Conservation (phyloP, 2,888 invertebrate genomes). For the Microctonus hyperodae region DNA sequence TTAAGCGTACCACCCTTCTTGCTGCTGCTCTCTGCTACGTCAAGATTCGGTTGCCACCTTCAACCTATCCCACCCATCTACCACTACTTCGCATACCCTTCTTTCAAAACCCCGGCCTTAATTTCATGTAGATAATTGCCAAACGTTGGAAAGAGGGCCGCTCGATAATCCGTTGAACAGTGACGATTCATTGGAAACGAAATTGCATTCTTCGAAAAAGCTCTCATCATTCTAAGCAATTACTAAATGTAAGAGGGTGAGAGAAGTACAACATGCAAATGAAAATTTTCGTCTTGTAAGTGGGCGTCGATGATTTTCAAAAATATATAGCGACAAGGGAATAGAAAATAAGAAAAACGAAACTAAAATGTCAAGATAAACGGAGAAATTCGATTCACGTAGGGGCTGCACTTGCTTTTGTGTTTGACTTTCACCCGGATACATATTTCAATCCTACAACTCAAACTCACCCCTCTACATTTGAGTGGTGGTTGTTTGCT, state of each 20-base stretch:
- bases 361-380: constrained; percentile 8
- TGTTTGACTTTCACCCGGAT: constrained; percentile 59
- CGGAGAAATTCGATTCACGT: constrained; percentile 17
- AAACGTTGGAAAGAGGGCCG: constrained; percentile 33
- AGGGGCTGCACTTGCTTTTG: constrained; percentile 8
- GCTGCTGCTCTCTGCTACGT: constrained; percentile 45
- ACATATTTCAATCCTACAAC: constrained; percentile 59
- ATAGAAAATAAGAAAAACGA: constrained; percentile 5
- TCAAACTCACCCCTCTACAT: constrained; percentile 27
- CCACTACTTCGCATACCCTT: constrained; percentile 22
- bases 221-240: constrained; percentile 49
- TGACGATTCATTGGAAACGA: constrained; percentile 42
- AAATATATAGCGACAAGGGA: background rate
- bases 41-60: constrained; percentile 42
- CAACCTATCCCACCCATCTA: constrained; percentile 28
- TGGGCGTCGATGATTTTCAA: constrained; percentile 15
- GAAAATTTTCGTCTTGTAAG: constrained; percentile 22
- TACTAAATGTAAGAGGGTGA: constrained; percentile 31
- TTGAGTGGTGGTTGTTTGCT: constrained; percentile 54
- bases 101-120: constrained; percentile 44
- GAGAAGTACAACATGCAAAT: constrained; percentile 11
- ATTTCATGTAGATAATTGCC: constrained; percentile 53
- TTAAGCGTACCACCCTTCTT: constrained; percentile 53
- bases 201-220: constrained; percentile 53
- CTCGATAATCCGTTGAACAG: constrained; percentile 44